Percentiles rank a stretch among this genome's conserved stretches.
phyloP scores from a whole-genome alignment of 2,797 vertebrate genomes.

The Kryptolebias ocellatus region DNA sequence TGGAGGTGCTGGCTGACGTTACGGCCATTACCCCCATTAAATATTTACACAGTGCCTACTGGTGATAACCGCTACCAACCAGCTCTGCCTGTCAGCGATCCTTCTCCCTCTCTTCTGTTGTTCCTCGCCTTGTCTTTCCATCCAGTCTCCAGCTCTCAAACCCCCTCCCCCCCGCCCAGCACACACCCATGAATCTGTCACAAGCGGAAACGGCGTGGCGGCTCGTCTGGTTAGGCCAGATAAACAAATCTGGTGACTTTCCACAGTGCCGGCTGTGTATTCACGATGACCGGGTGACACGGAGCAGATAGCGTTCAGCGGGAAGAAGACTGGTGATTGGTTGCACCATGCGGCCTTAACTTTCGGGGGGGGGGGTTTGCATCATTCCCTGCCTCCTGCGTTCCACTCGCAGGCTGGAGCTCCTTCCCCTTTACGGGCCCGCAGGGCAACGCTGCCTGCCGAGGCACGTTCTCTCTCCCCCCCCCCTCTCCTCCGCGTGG shows the following conservation, averaged over 20 bases:
- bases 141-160: no score
- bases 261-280: conserved; percentile 26
- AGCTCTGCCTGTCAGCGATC: background rate
- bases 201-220: conserved; percentile 25
- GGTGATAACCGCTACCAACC: no score
- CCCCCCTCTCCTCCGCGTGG: conserved; percentile 67
- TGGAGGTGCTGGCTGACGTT: no score
- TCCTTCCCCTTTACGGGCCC: conserved; percentile 47
- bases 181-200: conserved; percentile 49
- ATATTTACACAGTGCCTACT: no score
- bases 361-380: background rate
- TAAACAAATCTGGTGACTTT: conserved; percentile 63
- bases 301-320: background rate
- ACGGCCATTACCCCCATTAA: no score
- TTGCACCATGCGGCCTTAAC: no score
- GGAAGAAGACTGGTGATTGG: no score
- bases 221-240: conserved; percentile 59
- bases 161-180: background rate
- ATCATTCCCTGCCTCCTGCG: background rate
- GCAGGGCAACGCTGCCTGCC: conserved; percentile 51
- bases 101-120: background rate
- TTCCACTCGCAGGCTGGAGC: conserved; percentile 8
- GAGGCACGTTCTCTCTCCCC: background rate
- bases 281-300: background rate
- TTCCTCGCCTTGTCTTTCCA: background rate